phyloP scores from a whole-genome alignment of 2,888 invertebrate species.

The Latheticus oryzae region DNA sequence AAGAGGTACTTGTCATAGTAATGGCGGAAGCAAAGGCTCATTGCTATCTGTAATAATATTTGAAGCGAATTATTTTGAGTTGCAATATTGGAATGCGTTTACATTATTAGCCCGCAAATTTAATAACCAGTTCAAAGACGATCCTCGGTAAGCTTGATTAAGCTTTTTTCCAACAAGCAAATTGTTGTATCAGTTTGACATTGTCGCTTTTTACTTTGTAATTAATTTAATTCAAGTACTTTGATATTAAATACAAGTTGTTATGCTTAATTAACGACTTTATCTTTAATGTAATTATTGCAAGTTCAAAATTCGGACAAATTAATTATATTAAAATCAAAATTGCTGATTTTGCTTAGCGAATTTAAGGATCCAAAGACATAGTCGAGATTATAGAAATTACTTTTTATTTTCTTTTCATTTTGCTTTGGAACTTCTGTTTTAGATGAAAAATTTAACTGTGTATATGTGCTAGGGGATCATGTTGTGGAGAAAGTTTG shows the following conservation, averaged over 20 bases:
- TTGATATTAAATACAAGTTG: constrained; percentile 36
- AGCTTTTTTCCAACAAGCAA: constrained; percentile 31
- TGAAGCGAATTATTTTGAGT: constrained; percentile 30
- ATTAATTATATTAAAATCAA: constrained; percentile 40
- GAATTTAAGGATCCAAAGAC: no score
- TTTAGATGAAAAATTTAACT: no score
- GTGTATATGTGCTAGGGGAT: no score
- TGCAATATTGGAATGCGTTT: constrained; percentile 31
- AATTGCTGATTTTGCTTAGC: no score
- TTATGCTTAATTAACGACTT: constrained; percentile 35
- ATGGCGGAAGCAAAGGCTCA: constrained; percentile 5
- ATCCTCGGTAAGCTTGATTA: constrained; percentile 28
- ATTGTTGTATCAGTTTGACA: constrained; percentile 20
- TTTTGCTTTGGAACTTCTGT: no score
- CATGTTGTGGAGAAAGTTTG: no score
- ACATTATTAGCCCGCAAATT: constrained; percentile 33
- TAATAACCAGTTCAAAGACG: constrained; percentile 28
- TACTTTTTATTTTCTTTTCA: no score
- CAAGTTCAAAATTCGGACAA: constrained; percentile 30
- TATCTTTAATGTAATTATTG: constrained; percentile 29
- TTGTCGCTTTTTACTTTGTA: constrained; percentile 31
- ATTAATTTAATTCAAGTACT: constrained; percentile 36
- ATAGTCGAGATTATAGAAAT: no score
- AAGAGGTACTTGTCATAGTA: constrained; percentile 26
- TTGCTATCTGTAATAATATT: constrained; percentile 23